phyloP scores from a whole-genome alignment of 2,797 vertebrate genomes.

The Cygnus olor region DNA sequence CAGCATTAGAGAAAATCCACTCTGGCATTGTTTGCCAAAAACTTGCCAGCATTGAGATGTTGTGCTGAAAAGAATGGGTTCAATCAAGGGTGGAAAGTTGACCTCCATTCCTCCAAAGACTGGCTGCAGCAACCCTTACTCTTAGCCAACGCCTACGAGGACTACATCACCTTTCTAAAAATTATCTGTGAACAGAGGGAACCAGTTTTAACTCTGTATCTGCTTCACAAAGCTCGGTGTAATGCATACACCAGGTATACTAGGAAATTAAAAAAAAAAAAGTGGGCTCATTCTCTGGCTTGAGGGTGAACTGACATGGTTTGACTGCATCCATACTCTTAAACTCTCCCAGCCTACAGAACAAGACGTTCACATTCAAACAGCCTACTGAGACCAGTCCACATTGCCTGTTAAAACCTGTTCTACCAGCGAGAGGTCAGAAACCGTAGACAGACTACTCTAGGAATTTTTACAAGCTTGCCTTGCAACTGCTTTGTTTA shows the following conservation, averaged over 20 bases:
- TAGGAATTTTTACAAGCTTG: neutral
- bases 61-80: neutral
- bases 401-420: neutral
- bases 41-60: neutral
- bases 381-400: neutral
- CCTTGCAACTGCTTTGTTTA: neutral
- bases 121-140: neutral
- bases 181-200: neutral
- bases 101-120: neutral
- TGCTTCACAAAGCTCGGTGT: neutral
- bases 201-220: neutral
- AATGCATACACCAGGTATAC: neutral
- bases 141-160: neutral
- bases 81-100: rapidly evolving
- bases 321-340: neutral
- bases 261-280: neutral
- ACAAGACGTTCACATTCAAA: neutral
- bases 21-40: neutral
- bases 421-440: neutral
- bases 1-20: neutral
- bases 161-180: neutral
- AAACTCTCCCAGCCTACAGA: neutral
- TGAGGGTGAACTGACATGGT: neutral
- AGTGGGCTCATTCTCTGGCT: neutral
- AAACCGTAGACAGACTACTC: neutral